Base-by-base conservation (phyloP, 2,888 invertebrate genomes). In the Neoaliturus tenellus region DNA sequence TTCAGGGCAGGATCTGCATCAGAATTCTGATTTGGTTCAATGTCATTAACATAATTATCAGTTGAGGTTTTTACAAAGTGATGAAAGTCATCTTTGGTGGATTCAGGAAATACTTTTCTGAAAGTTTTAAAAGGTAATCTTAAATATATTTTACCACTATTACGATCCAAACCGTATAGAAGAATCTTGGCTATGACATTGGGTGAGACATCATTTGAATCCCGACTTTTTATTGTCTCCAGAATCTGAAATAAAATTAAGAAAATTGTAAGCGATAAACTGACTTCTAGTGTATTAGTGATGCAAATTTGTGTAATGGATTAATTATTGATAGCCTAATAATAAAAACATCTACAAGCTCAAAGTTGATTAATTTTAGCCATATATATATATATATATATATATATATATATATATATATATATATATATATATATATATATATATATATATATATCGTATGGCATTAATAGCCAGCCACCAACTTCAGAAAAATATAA, bases 21-120 rank as follows among this genome's bases (percentile, higher is more conserved):
- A 33, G 33, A 55, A n/a, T n/a, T 48, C 6, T 10, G 2, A 20
- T 2, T 33, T n/a, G 78, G 14, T 51, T 78, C 78, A 4, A 55
- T 55, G 5, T 55, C 48, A 78, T 8, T 55, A 6, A 78, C 20
- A 33, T n/a, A 28, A 31, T 48, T 33, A 55, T 78, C 78, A 55
- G 4, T 33, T 20, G 78, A 25, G 12, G 33, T n/a, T 51, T 78
- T 78, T 17, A 55, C 17, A 23, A 78, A 33, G 20, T 31, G 17
- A 25, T 35, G 33, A 33, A 78, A 78, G 23, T 78, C 78, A 25
- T 78, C 78, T 78, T 78, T 78, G n/a, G 78, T 20, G 8, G 55
- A 55, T n/a, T 78, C 78, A 3, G 78, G 78, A 78, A 78, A 78
- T 33, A 78, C 2, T 25, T 55, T 78, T 23, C 35, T 78, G 20